Percentiles rank a stretch among this genome's conserved stretches.
Evolutionary conservation across 2,888 invertebrate genomes (phyloP).

Genomic region (Blastobasis lacticolella): DNA sequence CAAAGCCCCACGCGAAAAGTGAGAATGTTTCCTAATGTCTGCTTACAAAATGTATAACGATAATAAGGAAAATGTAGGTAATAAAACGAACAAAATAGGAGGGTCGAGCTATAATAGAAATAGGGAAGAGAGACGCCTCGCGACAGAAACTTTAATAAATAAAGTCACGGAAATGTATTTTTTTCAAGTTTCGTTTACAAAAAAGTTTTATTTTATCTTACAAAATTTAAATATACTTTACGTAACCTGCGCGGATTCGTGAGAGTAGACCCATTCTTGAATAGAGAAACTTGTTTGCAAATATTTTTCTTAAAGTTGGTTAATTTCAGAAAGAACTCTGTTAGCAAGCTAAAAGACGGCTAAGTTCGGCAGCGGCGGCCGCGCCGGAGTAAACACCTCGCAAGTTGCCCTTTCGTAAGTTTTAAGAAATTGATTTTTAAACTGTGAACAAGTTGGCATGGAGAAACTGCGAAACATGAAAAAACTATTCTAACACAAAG

Average conservation of each 20-base stretch:
- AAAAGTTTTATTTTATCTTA: constrained; percentile 22
- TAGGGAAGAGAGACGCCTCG: constrained; percentile 19
- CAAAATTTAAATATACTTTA: constrained; percentile 26
- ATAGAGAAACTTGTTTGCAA: constrained; percentile 41
- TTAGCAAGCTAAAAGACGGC: constrained; percentile 26
- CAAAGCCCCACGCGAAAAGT: too few relatives aligned
- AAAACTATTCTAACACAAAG: constrained; percentile 66
- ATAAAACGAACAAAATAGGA: constrained; percentile 24
- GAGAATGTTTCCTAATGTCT: too few relatives aligned
- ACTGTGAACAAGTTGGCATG: constrained; percentile 54
- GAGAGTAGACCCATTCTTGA: constrained; percentile 30
- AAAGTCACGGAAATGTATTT: constrained; percentile 21
- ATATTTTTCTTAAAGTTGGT: constrained; percentile 49
- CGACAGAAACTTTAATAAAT: constrained; percentile 28
- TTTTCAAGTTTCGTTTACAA: constrained; percentile 22
- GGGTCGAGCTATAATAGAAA: constrained; percentile 23
- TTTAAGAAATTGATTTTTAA: constrained; percentile 68
- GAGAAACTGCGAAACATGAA: constrained; percentile 53
- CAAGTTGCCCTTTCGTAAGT: constrained; percentile 54
- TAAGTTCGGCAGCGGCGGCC: constrained; percentile 42
- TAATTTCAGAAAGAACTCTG: constrained; percentile 53
- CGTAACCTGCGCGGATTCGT: constrained; percentile 32
- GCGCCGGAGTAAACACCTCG: constrained; percentile 51
- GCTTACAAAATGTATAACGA: constrained; percentile 15
- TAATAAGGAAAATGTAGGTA: constrained; percentile 25